A percentile compares a stretch with the other conserved stretches of the same genome.
Evolutionary conservation across 2,797 vertebrate species (phyloP).

Genomic region (Alauda arvensis): DNA sequence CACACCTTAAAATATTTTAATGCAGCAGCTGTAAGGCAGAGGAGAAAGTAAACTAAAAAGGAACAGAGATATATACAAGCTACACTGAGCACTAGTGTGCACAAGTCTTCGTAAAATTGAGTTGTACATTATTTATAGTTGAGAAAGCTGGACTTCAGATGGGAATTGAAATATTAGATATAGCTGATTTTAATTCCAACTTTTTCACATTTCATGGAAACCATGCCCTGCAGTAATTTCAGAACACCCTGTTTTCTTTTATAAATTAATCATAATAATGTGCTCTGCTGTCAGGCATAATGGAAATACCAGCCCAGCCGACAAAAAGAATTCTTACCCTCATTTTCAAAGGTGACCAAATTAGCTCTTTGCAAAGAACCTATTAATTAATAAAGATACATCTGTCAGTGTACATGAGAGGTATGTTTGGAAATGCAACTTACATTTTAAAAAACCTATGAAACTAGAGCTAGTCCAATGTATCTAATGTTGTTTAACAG

Average conservation of each 20-base stretch:
- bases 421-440: background rate
- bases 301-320: background rate
- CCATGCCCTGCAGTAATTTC: background rate
- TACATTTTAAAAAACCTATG: background rate
- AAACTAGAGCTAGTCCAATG: background rate
- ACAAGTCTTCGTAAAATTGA: background rate
- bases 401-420: background rate
- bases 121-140: slow-evolving; percentile 35
- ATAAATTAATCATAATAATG: slow-evolving; percentile 26
- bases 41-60: background rate
- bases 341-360: slow-evolving; percentile 3
- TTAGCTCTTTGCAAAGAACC: background rate
- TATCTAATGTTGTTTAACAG: background rate
- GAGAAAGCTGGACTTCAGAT: background rate
- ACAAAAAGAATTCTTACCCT: background rate
- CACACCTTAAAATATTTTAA: background rate
- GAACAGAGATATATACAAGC: background rate
- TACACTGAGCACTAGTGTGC: background rate
- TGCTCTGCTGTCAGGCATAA: background rate
- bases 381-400: background rate
- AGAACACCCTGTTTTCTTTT: background rate
- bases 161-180: slow-evolving; percentile 35
- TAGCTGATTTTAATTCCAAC: background rate
- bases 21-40: background rate
- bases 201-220: slow-evolving; percentile 2